Base-by-base conservation (phyloP, 2,888 invertebrate species). In the Augochlorella aurata region DNA sequence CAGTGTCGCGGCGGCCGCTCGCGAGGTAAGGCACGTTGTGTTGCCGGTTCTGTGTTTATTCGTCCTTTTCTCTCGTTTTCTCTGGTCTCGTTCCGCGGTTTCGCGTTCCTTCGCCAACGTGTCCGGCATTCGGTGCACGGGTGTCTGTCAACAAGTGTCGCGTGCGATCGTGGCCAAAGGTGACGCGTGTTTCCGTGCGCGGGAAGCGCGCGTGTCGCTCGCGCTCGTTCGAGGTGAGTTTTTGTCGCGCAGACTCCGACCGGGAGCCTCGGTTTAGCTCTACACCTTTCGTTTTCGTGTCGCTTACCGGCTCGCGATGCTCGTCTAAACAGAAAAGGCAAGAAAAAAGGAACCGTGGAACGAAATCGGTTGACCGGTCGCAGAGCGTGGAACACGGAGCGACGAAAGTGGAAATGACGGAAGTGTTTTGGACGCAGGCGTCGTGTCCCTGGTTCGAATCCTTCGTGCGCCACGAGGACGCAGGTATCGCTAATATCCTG, bases 1-100 rank as follows among this genome's bases (percentile, higher is more conserved):
- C 93, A 93, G 93, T 93, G 92, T 93, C 91, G 93, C 93, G 92
- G 91, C 93, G 90, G 91, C 93, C 92, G 93, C 91, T 93, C 93
- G 92, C 91, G 93, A 92, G 90, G 91, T 91, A 92, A 90, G 93
- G 88, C 85, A 89, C 79, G 88, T 84, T 84, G 85, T 81, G 88
- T 85, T 84, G 85, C 77, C 81, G 77, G 82, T 85, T 85, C 83
- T 85, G 85, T 83, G 87, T 84, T 84, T 76, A 80, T 81, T 71
- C 38, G 54, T 71, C 58, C 71, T 21, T 38, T 72, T 65, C 12
- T 45, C 21, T 72, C 52, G 50, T 44, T 12, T 65, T 44, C n/a
- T 21, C 50, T 72, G 52, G 9, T 24, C 16, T 66, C 38, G 54
- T 65, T n/a, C 58, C 44, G 47, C 61, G 47, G 5, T 75, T 66